Evolutionary conservation across 2,888 invertebrate genomes (phyloP), one percentile per base, ranked within the genome.

Genomic region (Leptopilina syphax): DNA sequence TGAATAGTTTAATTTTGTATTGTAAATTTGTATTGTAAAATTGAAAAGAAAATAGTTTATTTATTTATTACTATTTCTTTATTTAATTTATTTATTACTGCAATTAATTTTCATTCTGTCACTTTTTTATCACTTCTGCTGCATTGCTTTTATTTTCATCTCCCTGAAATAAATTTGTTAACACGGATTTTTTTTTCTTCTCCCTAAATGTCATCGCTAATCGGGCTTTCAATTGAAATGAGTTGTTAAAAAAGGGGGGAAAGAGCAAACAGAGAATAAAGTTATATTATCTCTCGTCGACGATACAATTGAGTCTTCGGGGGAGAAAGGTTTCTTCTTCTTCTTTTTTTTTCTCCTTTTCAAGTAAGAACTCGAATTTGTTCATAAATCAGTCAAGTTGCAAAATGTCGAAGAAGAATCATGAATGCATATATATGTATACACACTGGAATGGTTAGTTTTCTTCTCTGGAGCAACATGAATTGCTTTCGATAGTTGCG

Each of bases 341-440:
- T 27, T 27, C 0, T 27, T 27, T 27, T 27, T 27, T 27, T 27
- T 27, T 27, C 0, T 1, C 2, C 27, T 27, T 27, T 27, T 27
- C 27, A 27, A 27, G 80, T 82, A 83, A 82, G 82, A 34, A 77
- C 76, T 63, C 65, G 66, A 8, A 73, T 68, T 76, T 79, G 77
- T 65, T 60, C 73, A 79, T 83, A 82, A 84, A 83, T 82, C 80
- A 73, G 54, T 73, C 73, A 73, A 57, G 73, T 73, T 73, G 73
- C 73, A 73, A 73, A 73, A 57, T 73, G 73, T 73, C 73, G 34
- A 57, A 41, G 57, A 79, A 79, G 77, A 81, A 78, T 82, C 65
- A 78, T 77, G 83, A 34, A 34, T 34, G 34, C 34, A 34, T 77
- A 76, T 83, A 83, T 50, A 10, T 0, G 8, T 44, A 44, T 44